A percentile compares a stretch with the other conserved stretches of the same genome.
These are phyloP conservation scores for Melanotaenia boesemani DNA, from an alignment of 2,797 vertebrate genomes.

Conservation along the genomic window DNA sequence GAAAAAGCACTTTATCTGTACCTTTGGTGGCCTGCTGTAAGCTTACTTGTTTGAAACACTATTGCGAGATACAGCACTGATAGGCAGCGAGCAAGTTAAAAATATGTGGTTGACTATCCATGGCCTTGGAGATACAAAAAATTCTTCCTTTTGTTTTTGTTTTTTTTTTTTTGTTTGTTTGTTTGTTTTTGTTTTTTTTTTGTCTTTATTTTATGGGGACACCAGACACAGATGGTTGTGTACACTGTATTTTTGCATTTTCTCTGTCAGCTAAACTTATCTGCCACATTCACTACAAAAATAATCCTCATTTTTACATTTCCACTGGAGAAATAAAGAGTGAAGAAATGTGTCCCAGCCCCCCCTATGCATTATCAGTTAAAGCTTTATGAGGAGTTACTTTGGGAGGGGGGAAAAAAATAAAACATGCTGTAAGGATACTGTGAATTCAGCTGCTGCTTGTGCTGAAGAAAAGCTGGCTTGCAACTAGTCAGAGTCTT, in stretches of 20 bases:
- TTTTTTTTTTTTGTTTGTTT: slow-evolving; percentile 19
- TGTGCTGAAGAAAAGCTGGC: slow-evolving; percentile 46
- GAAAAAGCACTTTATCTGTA: slow-evolving; percentile 90
- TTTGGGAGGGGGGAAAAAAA: slow-evolving; percentile 25
- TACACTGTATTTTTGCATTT: slow-evolving; percentile 81
- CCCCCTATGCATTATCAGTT: slow-evolving; percentile 80
- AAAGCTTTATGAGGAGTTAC: slow-evolving; percentile 80
- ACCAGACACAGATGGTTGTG: slow-evolving; percentile 75
- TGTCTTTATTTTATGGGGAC: slow-evolving; percentile 59
- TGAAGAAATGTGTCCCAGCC: slow-evolving; percentile 69
- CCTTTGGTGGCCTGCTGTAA: slow-evolving; percentile 88
- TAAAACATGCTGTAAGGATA: slow-evolving; percentile 77
- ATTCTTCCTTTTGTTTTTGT: not conserved
- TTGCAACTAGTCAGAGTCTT: slow-evolving; percentile 34
- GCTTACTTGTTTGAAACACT: slow-evolving; percentile 79
- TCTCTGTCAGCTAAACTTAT: slow-evolving; percentile 42
- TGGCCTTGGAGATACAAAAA: slow-evolving; percentile 78
- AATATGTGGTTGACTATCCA: slow-evolving; percentile 78
- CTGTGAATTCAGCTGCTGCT: slow-evolving; percentile 81
- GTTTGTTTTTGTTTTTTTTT: slow-evolving; percentile 26
- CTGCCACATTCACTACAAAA: slow-evolving; percentile 40
- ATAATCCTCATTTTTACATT: slow-evolving; percentile 59
- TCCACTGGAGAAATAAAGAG: slow-evolving; percentile 77
- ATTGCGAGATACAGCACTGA: slow-evolving; percentile 76
- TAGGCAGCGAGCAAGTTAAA: slow-evolving; percentile 67